Evolutionary conservation across 2,113 vertebrate genomes (phyloP), one percentile per base, ranked within the genome.

Genomic region (Butastur rufipennis): DNA sequence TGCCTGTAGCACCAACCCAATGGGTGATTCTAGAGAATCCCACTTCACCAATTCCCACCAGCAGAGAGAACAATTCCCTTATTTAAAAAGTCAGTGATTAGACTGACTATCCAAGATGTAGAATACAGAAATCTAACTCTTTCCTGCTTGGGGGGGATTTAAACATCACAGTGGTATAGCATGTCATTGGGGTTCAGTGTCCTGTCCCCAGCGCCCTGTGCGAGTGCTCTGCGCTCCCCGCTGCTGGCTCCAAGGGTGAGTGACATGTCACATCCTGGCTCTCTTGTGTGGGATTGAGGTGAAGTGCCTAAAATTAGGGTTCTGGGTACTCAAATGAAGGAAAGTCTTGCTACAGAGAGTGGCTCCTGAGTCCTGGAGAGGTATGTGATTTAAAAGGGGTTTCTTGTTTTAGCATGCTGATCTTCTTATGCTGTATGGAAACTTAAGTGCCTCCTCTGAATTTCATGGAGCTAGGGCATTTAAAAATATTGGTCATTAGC

Each of bases 191-290:
- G 47, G 40, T 50, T 65, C 53, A 1, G 2, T 16, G 38, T 53
- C 27, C 21, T 19, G 48, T 7, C 43, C 72, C n/a, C 48, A 63
- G 47, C 7, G 7, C 15, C 38, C 31, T 8, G 29, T 15, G 17
- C 0, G 7, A 67, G 36, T 1, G 8, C 47, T 56, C 23, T 32
- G 31, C 13, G 10, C 9, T 65, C 38, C 53, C 26, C 2, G 5
- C 43, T 72, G n/a, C 73, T 47, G 59, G 25, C 58, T 81, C 29
- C 38, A 55, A 40, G 34, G 21, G 6, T 42, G 58, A 50, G 10
- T n/a, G 63, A 48, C 58, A 19, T 6, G 27, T 50, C 1, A 3
- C 58, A 78, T 36, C 32, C 32, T 32, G 48, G 9, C 43, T 38
- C 11, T 53, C 34, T 31, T 56, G 11, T 34, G 13, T 31, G 62